These are phyloP conservation scores for Daphoenositta chrysoptera DNA, from an alignment of 2,113 vertebrate species.

Conservation along the genomic window DNA sequence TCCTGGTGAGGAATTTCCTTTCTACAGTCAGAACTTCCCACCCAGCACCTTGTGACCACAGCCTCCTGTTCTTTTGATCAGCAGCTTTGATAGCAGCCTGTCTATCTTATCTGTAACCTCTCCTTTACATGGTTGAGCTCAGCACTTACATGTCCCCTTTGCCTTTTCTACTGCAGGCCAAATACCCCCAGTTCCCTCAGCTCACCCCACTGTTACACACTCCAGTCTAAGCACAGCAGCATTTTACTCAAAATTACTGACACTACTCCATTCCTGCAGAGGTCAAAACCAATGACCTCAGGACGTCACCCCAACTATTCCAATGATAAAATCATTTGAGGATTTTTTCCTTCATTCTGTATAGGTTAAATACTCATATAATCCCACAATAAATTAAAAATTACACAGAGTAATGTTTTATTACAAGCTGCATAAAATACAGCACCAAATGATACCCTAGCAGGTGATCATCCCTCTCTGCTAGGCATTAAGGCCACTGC, in stretches of 20 bases:
- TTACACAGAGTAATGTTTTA: not conserved
- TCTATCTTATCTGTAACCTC: not conserved
- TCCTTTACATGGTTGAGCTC: not conserved
- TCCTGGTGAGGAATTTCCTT: not conserved
- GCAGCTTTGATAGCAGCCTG: not conserved
- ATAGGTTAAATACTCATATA: not conserved
- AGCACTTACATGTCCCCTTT: not conserved
- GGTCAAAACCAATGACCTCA: not conserved
- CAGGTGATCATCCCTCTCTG: slow-evolving; percentile 37
- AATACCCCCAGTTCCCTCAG: not conserved
- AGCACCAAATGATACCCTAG: not conserved
- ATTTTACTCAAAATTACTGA: not conserved
- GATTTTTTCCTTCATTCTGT: not conserved
- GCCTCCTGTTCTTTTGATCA: not conserved
- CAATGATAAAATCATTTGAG: not conserved
- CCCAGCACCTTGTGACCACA: not conserved
- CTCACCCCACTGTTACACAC: not conserved
- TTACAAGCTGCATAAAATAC: not conserved
- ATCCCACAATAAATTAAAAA: not conserved
- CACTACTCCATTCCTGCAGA: not conserved
- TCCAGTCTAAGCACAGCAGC: not conserved
- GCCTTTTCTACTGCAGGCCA: not conserved
- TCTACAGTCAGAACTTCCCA: not conserved
- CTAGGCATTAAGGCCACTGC: not conserved
- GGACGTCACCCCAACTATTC: not conserved